Evolutionary conservation across 2,113 vertebrate species (phyloP).

Genomic region (Cricetomys ansorgei): DNA sequence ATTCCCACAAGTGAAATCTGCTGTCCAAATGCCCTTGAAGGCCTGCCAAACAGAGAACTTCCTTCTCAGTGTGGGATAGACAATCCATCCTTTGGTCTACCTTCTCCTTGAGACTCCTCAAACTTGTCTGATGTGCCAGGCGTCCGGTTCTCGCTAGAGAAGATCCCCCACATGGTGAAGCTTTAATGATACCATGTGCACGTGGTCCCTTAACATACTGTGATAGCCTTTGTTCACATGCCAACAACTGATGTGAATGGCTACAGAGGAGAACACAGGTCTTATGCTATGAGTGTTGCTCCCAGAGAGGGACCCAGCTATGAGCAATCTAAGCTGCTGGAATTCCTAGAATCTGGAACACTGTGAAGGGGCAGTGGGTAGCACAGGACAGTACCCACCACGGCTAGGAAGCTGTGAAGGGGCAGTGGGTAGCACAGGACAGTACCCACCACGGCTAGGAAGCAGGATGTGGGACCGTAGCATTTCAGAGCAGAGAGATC

Average conservation of each 20-base stretch:
- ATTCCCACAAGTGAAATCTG: neutral
- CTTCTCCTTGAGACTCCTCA: too few relatives aligned
- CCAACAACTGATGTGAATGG: neutral
- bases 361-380: neutral
- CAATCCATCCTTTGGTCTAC: accelerated
- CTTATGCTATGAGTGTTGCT: neutral
- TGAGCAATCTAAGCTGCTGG: neutral
- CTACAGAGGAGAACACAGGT: neutral
- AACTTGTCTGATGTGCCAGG: too few relatives aligned
- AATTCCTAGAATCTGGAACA: neutral
- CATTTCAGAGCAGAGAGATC: neutral
- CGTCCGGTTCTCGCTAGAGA: neutral
- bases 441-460: neutral
- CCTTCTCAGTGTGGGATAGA: neutral
- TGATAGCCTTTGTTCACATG: neutral
- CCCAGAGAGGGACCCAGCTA: neutral
- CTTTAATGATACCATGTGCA: neutral
- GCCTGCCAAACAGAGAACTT: neutral
- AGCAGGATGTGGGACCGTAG: too few relatives aligned
- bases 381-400: neutral
- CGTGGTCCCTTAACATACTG: neutral
- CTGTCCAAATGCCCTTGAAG: neutral
- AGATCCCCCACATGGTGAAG: too few relatives aligned
- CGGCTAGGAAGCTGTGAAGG: neutral
- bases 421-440: neutral